Evolutionary conservation across 2,888 invertebrate species (phyloP).

Genomic region (Caenorhabditis sp.): DNA sequence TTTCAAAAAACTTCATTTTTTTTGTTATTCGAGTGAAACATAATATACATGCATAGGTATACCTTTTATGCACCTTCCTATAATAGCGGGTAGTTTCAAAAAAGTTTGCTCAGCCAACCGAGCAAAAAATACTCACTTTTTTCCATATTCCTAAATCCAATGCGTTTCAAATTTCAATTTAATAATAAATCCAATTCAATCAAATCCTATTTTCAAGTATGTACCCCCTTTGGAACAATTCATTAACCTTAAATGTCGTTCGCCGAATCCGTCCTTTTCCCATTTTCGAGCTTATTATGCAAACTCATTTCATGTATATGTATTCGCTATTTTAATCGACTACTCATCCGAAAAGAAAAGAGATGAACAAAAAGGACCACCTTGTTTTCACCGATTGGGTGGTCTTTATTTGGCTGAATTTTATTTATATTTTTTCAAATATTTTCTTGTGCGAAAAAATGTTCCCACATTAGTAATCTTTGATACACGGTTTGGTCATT

Average conservation of each 20-base stretch:
- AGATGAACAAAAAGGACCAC: background rate
- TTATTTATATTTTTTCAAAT: too few relatives aligned
- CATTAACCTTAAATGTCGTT: conserved; percentile 12
- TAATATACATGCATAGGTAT: background rate
- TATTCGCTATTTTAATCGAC: background rate
- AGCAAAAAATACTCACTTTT: background rate
- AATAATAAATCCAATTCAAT: conserved; percentile 1
- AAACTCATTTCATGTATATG: background rate
- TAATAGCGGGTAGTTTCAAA: conserved; percentile 1
- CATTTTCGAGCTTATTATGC: conserved; percentile 1
- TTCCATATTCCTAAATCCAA: background rate
- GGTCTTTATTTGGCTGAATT: background rate
- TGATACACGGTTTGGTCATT: background rate
- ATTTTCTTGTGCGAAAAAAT: too few relatives aligned
- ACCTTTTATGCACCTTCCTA: background rate
- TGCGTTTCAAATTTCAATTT: conserved; percentile 2
- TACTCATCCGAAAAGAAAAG: background rate
- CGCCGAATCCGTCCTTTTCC: background rate
- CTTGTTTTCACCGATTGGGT: background rate
- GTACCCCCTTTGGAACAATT: background rate
- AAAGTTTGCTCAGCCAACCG: background rate
- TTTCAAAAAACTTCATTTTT: background rate
- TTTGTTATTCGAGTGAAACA: too few relatives aligned
- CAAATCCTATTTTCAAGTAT: background rate
- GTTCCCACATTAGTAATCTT: too few relatives aligned